Evolutionary conservation across 92 coral and sea anemone genomes (phyloP).

Genomic region (Parazoanthus darwini): DNA sequence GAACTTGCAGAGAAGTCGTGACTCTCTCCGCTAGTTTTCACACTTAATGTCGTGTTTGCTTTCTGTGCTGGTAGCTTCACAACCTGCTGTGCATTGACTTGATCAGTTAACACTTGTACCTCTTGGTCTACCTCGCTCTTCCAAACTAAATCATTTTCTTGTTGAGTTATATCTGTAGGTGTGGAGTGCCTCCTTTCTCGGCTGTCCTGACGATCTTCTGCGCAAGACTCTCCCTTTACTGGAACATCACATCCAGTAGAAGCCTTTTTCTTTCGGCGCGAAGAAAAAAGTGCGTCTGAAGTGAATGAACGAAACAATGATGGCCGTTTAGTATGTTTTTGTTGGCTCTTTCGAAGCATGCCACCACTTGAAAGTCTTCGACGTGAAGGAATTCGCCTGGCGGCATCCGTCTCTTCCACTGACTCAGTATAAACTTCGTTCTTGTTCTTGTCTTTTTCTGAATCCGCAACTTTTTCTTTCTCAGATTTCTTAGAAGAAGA

Average conservation of each 20-base stretch:
- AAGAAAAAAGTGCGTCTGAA: constrained; percentile 7
- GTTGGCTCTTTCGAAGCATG: constrained; percentile 31
- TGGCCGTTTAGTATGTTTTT: not conserved
- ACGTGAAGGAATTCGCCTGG: constrained; percentile 29
- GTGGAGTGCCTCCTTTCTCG: constrained; percentile 25
- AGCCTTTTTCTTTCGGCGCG: not conserved
- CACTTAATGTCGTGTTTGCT: not conserved
- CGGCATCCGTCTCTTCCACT: not conserved
- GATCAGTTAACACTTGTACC: not conserved
- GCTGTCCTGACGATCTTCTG: not conserved
- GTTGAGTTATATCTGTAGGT: not conserved
- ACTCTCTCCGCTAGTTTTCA: not conserved
- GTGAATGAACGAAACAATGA: constrained; percentile 24
- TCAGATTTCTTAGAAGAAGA: not conserved
- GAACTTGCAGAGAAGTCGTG: not conserved
- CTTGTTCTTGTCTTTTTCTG: constrained; percentile 1
- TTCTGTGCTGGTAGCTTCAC: not conserved
- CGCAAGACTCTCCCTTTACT: not conserved
- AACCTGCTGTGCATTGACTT: not conserved
- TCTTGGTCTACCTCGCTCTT: constrained; percentile 4
- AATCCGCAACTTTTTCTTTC: not conserved
- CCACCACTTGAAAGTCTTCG: constrained; percentile 37
- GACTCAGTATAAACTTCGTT: not conserved
- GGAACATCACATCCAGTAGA: not conserved
- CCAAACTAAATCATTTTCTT: not conserved